phyloP scores from a whole-genome alignment of 2,888 invertebrate species.

The Hololepta plana region DNA sequence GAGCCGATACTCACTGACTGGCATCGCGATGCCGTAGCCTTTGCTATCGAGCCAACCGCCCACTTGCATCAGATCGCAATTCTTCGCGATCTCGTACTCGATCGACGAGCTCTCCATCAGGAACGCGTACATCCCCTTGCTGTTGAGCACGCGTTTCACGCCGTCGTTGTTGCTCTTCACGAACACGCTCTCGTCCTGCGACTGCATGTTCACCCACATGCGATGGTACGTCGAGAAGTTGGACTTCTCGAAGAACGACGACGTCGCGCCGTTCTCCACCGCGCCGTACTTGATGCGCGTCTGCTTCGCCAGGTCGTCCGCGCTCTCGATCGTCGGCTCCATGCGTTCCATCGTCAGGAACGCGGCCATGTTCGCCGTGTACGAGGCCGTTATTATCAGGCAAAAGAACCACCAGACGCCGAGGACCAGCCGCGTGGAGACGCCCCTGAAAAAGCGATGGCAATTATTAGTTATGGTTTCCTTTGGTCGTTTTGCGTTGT shows the following conservation, averaged over 20 bases:
- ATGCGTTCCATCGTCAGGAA: conserved; percentile 80
- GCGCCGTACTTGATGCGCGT: conserved; percentile 93
- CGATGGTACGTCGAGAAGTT: conserved; percentile 76
- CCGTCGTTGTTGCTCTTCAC: conserved; percentile 71
- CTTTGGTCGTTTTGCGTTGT: background rate
- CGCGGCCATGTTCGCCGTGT: conserved; percentile 88
- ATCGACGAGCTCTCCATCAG: conserved; percentile 92
- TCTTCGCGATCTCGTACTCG: conserved; percentile 75
- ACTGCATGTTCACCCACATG: conserved; percentile 88
- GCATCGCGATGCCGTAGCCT: conserved; percentile 86
- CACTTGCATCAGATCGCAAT: conserved; percentile 71
- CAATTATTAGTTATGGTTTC: background rate
- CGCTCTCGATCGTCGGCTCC: conserved; percentile 77
- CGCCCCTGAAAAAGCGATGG: conserved; percentile 40
- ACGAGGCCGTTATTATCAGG: conserved; percentile 78
- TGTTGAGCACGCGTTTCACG: conserved; percentile 62
- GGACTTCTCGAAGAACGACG: conserved; percentile 69
- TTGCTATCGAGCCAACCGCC: conserved; percentile 73
- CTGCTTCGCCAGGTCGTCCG: conserved; percentile 83
- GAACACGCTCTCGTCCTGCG: conserved; percentile 67
- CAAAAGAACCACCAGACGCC: conserved; percentile 92
- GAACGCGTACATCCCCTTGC: conserved; percentile 73
- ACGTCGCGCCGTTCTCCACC: conserved; percentile 76
- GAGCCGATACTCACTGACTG: conserved; percentile 48
- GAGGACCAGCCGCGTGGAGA: conserved; percentile 73